Conservation (phyloP, 2,797 vertebrate genomes). For the Eidolon dupreanum region DNA sequence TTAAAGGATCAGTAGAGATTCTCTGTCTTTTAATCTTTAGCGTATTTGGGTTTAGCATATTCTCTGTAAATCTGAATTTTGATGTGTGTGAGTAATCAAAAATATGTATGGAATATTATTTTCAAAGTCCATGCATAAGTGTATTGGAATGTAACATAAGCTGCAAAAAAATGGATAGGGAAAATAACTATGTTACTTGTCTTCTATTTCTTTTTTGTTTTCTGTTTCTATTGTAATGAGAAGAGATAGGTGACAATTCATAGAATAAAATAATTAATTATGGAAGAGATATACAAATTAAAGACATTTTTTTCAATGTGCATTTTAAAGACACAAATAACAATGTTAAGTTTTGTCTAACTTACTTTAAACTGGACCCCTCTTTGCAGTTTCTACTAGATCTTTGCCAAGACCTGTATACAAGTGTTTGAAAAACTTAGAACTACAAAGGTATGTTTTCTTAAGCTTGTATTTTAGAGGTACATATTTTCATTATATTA, state of each 20-base stretch:
- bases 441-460: not conserved
- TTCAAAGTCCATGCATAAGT: not conserved
- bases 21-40: not conserved
- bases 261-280: constrained; percentile 7
- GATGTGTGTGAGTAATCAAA: not conserved
- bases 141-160: constrained; percentile 3
- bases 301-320: not conserved
- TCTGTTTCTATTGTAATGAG: not conserved
- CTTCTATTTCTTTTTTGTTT: not conserved
- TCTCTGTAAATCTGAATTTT: constrained; percentile 2
- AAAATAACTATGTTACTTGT: not conserved
- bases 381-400: constrained; percentile 16
- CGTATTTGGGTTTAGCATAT: not conserved
- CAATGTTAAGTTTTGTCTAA: not conserved
- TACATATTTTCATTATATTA: not conserved
- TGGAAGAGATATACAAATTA: not conserved
- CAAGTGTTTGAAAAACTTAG: constrained; percentile 23
- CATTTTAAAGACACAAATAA: not conserved
- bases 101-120: not conserved
- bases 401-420: not conserved
- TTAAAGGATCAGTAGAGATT: not conserved
- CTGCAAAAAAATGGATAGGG: not conserved
- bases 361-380: not conserved
- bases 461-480: not conserved
- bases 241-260: not conserved